Conservation (phyloP, 1,140 invertebrate genomes). For the Agrypnia vestita region DNA sequence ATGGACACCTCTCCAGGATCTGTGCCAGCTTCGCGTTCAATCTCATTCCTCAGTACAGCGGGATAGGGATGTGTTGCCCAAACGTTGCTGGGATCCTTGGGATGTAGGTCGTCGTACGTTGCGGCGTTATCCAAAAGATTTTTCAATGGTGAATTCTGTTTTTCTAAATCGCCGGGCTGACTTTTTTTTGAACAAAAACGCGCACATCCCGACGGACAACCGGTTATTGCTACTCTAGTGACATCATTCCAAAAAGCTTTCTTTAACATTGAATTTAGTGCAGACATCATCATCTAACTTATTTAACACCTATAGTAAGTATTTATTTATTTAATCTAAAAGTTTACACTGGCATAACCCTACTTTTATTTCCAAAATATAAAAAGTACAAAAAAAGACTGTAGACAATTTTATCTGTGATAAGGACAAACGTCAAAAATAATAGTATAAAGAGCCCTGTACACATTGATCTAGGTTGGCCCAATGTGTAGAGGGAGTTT, state of each 20-base stretch:
- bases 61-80: constrained; percentile 58
- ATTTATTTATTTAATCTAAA: not conserved
- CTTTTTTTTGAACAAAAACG: constrained; percentile 13
- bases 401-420: not conserved
- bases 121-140: constrained; percentile 49
- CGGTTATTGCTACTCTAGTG: not conserved
- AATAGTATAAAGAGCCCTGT: not conserved
- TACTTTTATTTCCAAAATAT: not conserved
- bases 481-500: no score
- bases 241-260: constrained; percentile 11
- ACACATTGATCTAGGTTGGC: no score
- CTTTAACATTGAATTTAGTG: constrained; percentile 15
- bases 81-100: constrained; percentile 15
- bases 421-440: constrained; percentile 11
- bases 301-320: not conserved
- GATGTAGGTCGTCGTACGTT: constrained; percentile 41
- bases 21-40: constrained; percentile 60
- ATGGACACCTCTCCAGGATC: constrained; percentile 82
- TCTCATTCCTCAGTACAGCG: not conserved
- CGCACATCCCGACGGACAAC: not conserved
- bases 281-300: constrained; percentile 18
- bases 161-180: not conserved
- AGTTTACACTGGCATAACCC: not conserved
- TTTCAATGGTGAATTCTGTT: constrained; percentile 53
- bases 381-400: no score